Evolutionary conservation across 1,140 invertebrate genomes (phyloP).

Genomic region (Aporrectodea caliginosa): DNA sequence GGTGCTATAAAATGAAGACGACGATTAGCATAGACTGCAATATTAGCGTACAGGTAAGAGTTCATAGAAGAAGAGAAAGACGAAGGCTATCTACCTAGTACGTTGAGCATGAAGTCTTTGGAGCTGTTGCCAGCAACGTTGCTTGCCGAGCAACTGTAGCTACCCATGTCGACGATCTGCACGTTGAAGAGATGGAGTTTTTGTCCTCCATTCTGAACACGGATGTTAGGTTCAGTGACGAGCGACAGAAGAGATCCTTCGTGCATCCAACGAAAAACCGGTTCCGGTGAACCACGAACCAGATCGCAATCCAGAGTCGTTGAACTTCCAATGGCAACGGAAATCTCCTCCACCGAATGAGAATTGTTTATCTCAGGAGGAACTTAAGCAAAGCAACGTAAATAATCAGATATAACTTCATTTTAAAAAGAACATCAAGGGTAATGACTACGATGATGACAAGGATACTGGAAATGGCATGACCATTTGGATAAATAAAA

Average conservation of each 20-base stretch:
- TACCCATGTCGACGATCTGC: constrained; percentile 56
- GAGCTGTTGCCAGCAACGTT: constrained; percentile 55
- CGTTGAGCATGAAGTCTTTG: constrained; percentile 51
- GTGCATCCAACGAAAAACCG: constrained; percentile 41
- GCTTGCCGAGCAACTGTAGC: constrained; percentile 53
- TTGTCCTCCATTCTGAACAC: constrained; percentile 45
- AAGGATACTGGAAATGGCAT: too few relatives aligned
- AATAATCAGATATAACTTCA: too few relatives aligned
- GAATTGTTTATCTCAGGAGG: not conserved
- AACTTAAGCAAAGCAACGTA: too few relatives aligned
- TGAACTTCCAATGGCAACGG: not conserved
- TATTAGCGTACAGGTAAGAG: too few relatives aligned
- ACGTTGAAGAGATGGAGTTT: constrained; percentile 49
- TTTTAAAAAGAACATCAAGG: too few relatives aligned
- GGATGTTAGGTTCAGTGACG: constrained; percentile 42
- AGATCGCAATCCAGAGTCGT: not conserved
- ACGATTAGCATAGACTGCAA: too few relatives aligned
- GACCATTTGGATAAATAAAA: too few relatives aligned
- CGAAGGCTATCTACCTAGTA: constrained; percentile 36
- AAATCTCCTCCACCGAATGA: not conserved
- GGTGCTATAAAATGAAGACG: too few relatives aligned
- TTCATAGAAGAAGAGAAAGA: too few relatives aligned
- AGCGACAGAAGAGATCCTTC: constrained; percentile 38
- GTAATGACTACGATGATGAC: too few relatives aligned
- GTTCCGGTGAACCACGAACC: constrained; percentile 18